Base-by-base conservation (phyloP, 2,797 vertebrate genomes). In the Parauchenoglanis punctatus region DNA sequence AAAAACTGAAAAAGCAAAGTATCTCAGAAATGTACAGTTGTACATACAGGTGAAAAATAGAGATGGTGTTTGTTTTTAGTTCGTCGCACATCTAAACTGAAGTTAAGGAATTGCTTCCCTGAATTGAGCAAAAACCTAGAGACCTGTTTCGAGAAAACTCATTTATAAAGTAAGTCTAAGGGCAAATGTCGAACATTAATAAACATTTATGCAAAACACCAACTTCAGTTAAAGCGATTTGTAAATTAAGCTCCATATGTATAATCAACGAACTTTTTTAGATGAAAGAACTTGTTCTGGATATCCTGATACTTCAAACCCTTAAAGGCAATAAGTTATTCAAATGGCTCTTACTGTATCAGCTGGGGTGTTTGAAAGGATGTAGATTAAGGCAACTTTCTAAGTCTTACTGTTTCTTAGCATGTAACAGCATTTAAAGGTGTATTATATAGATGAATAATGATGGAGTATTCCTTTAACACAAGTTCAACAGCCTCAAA, bases 401-500 rank as follows among this genome's bases (percentile, higher is more conserved):
- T 12, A 2, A 13, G 31, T 46, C 70, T 8, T 46, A 73, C 40
- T 28, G 59, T 58, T 59, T 56, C n/a, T 77, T 31, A 31, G 7
- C 8, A 56, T 10, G n/a, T n/a, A 44, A 11, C 31, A 25, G 10
- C 13, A 40, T 81, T 61, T 44, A n/a, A 63, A n/a, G 20, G 0
- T 28, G 40, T 0, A 7, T 20, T 82, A 61, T 40, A 35, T 0
- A 49, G 44, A 67, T 31, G 4, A 65, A 82, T 65, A 28, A 65
- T 28, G 25, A 49, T 11, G 31, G 54, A 7, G 61, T 12, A 18
- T 28, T 31, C n/a, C 61, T 67, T 65, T 31, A 83, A 49, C 44
- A 23, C 28, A 54, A 54, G n/a, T 28, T 81, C 59, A 65, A 81
- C 80, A 81, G 63, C 46, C 18, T 68, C 18, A 23, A 83, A 68